phyloP scores from a whole-genome alignment of 2,888 invertebrate genomes.

The Eupeodes latifasciatus region DNA sequence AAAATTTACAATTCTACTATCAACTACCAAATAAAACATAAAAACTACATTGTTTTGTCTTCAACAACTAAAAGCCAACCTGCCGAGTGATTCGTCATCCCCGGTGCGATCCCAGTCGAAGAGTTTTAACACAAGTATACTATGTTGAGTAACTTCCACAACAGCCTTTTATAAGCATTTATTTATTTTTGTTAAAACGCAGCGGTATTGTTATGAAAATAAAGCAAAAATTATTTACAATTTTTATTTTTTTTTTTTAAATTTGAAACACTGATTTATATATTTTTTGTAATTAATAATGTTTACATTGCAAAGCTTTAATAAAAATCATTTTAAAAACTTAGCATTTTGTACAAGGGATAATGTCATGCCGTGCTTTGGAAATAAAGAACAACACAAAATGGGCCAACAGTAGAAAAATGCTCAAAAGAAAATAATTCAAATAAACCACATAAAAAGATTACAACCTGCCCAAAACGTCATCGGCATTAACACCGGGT shows the following conservation, averaged over 20 bases:
- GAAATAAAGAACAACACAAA: background rate
- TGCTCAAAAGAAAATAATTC: slow-evolving; percentile 56
- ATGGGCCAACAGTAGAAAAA: slow-evolving; percentile 36
- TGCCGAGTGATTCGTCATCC: slow-evolving; percentile 96
- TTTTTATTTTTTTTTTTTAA: slow-evolving; percentile 1
- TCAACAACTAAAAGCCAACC: slow-evolving; percentile 86
- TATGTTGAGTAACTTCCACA: slow-evolving; percentile 86
- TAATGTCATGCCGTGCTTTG: slow-evolving; percentile 4
- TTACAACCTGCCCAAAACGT: slow-evolving; percentile 93
- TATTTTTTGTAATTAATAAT: background rate
- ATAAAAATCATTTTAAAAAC: slow-evolving; percentile 3
- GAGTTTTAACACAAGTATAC: slow-evolving; percentile 88
- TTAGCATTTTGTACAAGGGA: background rate
- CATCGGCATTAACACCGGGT: slow-evolving; percentile 91
- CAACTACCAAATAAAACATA: slow-evolving; percentile 10
- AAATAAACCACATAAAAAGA: slow-evolving; percentile 76
- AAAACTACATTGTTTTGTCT: background rate
- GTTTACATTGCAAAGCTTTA: slow-evolving; percentile 4
- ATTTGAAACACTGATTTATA: background rate
- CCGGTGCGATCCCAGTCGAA: slow-evolving; percentile 97
- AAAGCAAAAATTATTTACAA: slow-evolving; percentile 59
- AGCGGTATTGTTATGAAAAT: slow-evolving; percentile 59
- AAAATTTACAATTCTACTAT: background rate
- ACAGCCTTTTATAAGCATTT: slow-evolving; percentile 84
- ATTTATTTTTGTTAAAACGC: slow-evolving; percentile 40